Base-by-base conservation (phyloP, 2,113 vertebrate species). In the Drymodes brunneopygia region DNA sequence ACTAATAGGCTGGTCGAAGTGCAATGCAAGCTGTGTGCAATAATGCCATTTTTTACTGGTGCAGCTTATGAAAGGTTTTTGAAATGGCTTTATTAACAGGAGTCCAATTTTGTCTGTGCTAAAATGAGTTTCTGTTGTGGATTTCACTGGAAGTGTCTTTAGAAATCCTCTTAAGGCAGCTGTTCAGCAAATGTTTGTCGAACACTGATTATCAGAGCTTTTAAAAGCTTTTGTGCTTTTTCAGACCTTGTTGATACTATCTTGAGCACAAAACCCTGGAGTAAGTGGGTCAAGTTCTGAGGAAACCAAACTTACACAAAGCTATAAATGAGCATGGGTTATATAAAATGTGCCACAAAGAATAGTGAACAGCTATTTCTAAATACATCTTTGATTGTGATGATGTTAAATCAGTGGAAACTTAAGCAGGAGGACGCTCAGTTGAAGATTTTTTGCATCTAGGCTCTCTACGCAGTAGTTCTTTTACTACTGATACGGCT, bases 361-460 rank as follows among this genome's bases (percentile, higher is more conserved):
- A 82, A 8, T 8, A 79, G 28, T 24, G 19, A 91, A 44, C 24
- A 61, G 14, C 15, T 72, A n/a, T 78, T 89, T 62, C 31, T 86
- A 62, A 73, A 20, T 40, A 3, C 6, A 22, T 74, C 5, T 45
- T 57, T 6, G 10, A 15, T 35, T 38, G 35, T 81, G 65, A 20
- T 70, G 53, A 9, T 20, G 5, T 74, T 71, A 13, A 71, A 0
- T 60, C 25, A 31, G 27, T 56, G 15, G 33, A 65, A 92, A 27
- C 21, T 54, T 42, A 33, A 7, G 15, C 21, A 54, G 11, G 0
- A 1, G 6, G 31, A 64, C 2, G 2, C n/a, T 82, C 15, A 20
- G n/a, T 2, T 92, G 57, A 72, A 85, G 87, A 80, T 36, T 29
- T 79, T 12, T 84, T 88, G 29, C 8, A 9, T 53, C 31, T 60